Percentiles rank a stretch among this genome's conserved stretches.
Evolutionary conservation across 1,140 invertebrate species (phyloP).

Genomic region (Drosophila mojavensis): DNA sequence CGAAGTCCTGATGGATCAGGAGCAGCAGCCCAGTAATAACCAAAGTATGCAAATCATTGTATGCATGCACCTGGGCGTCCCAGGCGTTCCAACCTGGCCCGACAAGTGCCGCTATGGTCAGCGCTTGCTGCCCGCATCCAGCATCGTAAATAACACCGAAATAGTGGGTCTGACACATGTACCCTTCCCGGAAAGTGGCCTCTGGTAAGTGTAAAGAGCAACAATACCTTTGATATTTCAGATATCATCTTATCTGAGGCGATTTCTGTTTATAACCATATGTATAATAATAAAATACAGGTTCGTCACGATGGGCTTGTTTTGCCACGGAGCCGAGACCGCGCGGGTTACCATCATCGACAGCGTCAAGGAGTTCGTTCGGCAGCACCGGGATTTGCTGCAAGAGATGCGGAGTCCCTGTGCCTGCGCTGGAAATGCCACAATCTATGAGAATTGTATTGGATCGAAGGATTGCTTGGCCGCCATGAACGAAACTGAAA

Average conservation of each 20-base stretch:
- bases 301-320: constrained; percentile 87
- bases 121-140: constrained; percentile 84
- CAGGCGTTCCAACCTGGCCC: constrained; percentile 85
- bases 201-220: constrained; percentile 85
- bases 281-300: constrained; percentile 3
- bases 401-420: constrained; percentile 71
- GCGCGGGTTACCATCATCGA: constrained; percentile 71
- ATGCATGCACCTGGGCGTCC: constrained; percentile 86
- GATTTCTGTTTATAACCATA: too few relatives aligned
- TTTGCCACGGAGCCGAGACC: constrained; percentile 85
- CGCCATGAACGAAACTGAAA: constrained; percentile 77
- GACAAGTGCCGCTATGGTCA: constrained; percentile 86
- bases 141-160: constrained; percentile 86
- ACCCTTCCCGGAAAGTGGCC: constrained; percentile 91
- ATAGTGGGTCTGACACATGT: constrained; percentile 87
- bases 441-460: constrained; percentile 68
- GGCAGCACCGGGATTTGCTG: constrained; percentile 52
- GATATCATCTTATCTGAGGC: too few relatives aligned
- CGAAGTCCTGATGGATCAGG: background rate
- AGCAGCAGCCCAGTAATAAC: constrained; percentile 51
- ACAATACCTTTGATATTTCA: too few relatives aligned
- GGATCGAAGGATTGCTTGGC: constrained; percentile 52
- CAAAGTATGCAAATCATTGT: constrained; percentile 85
- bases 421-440: constrained; percentile 63
- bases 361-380: constrained; percentile 78